These are phyloP conservation scores for Scomberomorus guttatus DNA, from an alignment of 2,797 vertebrate species.

Conservation along the genomic window DNA sequence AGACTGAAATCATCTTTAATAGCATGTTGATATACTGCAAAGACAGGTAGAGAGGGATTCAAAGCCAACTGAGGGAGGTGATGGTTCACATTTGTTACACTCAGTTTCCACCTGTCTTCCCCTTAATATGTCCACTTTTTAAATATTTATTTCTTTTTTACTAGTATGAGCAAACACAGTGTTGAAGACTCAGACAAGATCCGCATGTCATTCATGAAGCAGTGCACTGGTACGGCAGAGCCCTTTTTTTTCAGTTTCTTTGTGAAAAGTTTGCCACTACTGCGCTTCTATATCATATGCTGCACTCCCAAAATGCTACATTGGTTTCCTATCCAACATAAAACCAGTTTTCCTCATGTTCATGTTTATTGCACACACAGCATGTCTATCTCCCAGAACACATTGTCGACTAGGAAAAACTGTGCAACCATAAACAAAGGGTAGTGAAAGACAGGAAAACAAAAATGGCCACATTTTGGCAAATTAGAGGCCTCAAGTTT, in stretches of 20 bases:
- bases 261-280: conserved; percentile 56
- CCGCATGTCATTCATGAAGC: conserved; percentile 68
- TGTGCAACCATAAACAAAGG: conserved; percentile 41
- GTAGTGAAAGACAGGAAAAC: conserved; percentile 34
- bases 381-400: conserved; percentile 38
- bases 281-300: conserved; percentile 44
- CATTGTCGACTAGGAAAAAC: conserved; percentile 39
- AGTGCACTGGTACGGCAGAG: conserved; percentile 79
- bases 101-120: conserved; percentile 62
- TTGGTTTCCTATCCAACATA: conserved; percentile 58
- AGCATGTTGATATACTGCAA: conserved; percentile 84
- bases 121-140: conserved; percentile 49
- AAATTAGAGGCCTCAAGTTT: conserved; percentile 34
- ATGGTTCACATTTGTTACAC: conserved; percentile 66
- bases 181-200: conserved; percentile 64
- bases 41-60: conserved; percentile 79
- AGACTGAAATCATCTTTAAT: conserved; percentile 86
- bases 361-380: conserved; percentile 47
- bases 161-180: conserved; percentile 76
- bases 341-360: conserved; percentile 31
- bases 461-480: conserved; percentile 20
- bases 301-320: conserved; percentile 78
- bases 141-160: conserved; percentile 21
- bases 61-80: conserved; percentile 74
- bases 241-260: conserved; percentile 77